Conservation (phyloP, 2,888 invertebrate genomes). For the Parasteatoda lunata region DNA sequence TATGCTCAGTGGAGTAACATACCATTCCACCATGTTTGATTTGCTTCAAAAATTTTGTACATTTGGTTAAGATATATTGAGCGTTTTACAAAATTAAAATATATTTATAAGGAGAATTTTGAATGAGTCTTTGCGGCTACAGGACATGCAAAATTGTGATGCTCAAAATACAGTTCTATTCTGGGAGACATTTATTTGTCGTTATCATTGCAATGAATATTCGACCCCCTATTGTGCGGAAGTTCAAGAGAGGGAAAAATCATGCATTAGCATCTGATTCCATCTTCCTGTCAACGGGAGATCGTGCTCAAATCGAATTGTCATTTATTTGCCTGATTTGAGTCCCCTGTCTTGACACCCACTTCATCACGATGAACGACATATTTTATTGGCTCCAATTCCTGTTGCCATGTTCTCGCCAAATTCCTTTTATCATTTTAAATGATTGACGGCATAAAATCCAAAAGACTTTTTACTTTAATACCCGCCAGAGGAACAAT, state of each 20-base stretch:
- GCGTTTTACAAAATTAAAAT: too few species aligned
- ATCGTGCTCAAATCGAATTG: slow-evolving; percentile 52
- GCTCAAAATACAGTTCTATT: too few species aligned
- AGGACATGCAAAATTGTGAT: too few species aligned
- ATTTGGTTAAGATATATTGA: too few species aligned
- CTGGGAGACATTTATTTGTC: too few species aligned
- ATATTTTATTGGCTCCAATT: slow-evolving; percentile 27
- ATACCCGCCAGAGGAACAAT: background rate
- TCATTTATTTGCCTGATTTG: slow-evolving; percentile 51
- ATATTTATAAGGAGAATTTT: too few species aligned
- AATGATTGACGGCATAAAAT: slow-evolving; percentile 11
- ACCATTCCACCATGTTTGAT: too few species aligned
- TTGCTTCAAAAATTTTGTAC: too few species aligned
- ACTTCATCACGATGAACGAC: slow-evolving; percentile 32
- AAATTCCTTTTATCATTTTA: slow-evolving; percentile 14
- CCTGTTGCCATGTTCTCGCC: background rate
- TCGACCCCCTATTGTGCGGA: background rate
- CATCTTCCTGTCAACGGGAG: slow-evolving; percentile 41
- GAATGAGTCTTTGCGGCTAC: too few species aligned
- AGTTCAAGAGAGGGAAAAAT: slow-evolving; percentile 32
- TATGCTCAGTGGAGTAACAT: too few species aligned
- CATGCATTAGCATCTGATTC: slow-evolving; percentile 52
- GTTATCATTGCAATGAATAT: background rate
- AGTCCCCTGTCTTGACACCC: slow-evolving; percentile 32
- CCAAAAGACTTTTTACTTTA: background rate